Conservation (phyloP, 1,140 invertebrate species). For the Contarinia nasturtii region DNA sequence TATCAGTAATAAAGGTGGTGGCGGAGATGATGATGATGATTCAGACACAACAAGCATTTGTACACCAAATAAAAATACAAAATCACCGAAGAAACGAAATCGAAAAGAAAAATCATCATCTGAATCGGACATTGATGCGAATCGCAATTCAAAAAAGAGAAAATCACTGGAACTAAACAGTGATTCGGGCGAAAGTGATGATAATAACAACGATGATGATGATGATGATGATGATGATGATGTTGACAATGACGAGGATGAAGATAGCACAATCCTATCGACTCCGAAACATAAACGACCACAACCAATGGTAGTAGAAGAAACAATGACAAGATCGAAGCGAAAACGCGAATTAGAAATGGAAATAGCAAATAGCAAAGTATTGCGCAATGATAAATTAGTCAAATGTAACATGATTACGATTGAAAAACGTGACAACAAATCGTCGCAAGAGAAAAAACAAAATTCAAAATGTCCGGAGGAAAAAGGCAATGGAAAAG, state of each 20-base stretch:
- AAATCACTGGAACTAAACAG: background rate
- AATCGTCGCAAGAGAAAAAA: slow-evolving; percentile 1
- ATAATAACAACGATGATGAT: background rate
- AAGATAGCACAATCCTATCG: background rate
- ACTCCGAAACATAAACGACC: background rate
- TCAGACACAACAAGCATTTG: background rate
- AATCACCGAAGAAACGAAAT: background rate
- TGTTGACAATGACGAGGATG: background rate
- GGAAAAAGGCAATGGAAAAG: background rate
- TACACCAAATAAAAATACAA: background rate
- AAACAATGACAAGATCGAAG: slow-evolving; percentile 23
- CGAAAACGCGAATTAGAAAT: slow-evolving; percentile 19
- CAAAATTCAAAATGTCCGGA: background rate
- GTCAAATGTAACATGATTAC: slow-evolving; percentile 8
- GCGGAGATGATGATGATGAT: background rate
- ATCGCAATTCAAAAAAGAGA: background rate
- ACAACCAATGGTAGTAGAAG: slow-evolving; percentile 1
- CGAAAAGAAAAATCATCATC: background rate
- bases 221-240: background rate
- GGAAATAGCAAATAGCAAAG: slow-evolving; percentile 20
- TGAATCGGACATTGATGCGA: background rate
- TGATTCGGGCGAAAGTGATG: background rate
- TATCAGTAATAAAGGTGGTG: background rate
- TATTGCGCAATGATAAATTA: slow-evolving; percentile 21
- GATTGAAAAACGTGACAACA: background rate